Evolutionary conservation across 2,113 vertebrate species (phyloP).

Genomic region (Hyla sarda): DNA sequence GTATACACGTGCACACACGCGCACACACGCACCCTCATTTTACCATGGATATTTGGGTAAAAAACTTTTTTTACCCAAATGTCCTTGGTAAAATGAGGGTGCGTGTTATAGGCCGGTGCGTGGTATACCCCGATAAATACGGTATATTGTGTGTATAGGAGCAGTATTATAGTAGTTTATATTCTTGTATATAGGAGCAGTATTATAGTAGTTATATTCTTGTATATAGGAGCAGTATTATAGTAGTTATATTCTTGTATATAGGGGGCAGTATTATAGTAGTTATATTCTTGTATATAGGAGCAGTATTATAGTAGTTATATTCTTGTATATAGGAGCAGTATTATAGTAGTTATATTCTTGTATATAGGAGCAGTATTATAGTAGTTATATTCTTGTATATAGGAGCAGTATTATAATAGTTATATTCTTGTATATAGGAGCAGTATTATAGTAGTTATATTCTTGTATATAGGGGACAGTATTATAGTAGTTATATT

Average conservation of each 20-base stretch:
- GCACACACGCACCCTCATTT: no score
- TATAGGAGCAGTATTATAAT: background rate
- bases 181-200: background rate
- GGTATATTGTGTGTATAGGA: no score
- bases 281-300: background rate
- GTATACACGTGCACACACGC: no score
- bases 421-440: background rate
- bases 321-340: slow-evolving; percentile 10
- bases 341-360: slow-evolving; percentile 23
- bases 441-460: background rate
- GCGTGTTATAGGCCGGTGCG: no score
- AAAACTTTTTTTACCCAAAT: no score
- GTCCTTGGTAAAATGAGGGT: no score
- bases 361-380: slow-evolving; percentile 5
- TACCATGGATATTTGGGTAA: no score
- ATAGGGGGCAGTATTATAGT: background rate
- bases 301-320: slow-evolving; percentile 12
- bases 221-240: background rate
- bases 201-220: background rate
- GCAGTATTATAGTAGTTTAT: no score
- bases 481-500: no score
- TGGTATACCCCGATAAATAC: no score
- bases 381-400: slow-evolving; percentile 14
- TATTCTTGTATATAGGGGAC: no score
- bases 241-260: background rate